These are phyloP conservation scores for Stegodyphus mimosarum DNA, from an alignment of 1,140 invertebrate genomes.

Conservation along the genomic window DNA sequence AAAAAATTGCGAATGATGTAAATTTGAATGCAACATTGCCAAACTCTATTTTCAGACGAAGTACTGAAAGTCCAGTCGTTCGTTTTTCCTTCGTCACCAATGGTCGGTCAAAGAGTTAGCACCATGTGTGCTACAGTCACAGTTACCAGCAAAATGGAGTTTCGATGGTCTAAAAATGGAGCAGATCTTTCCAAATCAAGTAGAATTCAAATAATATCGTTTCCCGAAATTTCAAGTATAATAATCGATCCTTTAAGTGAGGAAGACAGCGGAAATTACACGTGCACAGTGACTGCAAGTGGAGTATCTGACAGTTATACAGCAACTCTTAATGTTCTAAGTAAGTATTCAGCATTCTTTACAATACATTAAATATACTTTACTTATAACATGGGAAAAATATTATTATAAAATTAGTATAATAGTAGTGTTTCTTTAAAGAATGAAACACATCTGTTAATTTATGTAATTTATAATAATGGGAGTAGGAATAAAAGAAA, in stretches of 20 bases:
- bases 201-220: slow-evolving; percentile 13
- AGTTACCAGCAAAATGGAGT: slow-evolving; percentile 33
- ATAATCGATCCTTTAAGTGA: slow-evolving; percentile 40
- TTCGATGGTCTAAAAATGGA: slow-evolving; percentile 59
- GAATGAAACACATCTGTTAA: too few relatives aligned
- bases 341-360: too few relatives aligned
- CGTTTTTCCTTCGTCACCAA: slow-evolving; percentile 19
- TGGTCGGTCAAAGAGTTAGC: slow-evolving; percentile 42
- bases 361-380: too few relatives aligned
- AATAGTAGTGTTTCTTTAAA: too few relatives aligned
- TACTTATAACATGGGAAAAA: too few relatives aligned
- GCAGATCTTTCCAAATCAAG: neutral
- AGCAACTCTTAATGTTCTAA: slow-evolving; percentile 19
- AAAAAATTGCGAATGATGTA: neutral
- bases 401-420: too few relatives aligned
- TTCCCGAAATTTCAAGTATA: slow-evolving; percentile 26
- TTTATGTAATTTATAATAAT: too few relatives aligned
- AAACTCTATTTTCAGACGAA: neutral
- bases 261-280: slow-evolving; percentile 58
- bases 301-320: slow-evolving; percentile 39
- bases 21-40: neutral
- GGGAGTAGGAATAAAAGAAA: too few relatives aligned
- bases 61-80: slow-evolving; percentile 56
- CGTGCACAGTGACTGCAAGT: slow-evolving; percentile 26
- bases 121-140: slow-evolving; percentile 47